phyloP scores from a whole-genome alignment of 1,140 invertebrate species.

The Chrysopa pallens region DNA sequence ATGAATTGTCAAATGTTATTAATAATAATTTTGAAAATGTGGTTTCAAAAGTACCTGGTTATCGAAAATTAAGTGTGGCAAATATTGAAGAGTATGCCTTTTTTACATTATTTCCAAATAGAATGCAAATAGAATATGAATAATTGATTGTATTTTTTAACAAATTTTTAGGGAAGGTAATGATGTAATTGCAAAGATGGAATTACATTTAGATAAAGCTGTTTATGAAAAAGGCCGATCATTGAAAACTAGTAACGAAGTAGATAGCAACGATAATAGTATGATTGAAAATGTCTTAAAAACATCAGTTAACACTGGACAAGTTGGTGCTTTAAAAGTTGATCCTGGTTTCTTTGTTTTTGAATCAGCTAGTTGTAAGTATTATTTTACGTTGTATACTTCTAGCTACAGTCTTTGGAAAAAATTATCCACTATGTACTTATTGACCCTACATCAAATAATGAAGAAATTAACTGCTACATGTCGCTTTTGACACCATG shows the following conservation, averaged over 20 bases:
- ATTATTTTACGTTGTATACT: too few species aligned
- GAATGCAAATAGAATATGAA: not conserved
- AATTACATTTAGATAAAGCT: slow-evolving; percentile 45
- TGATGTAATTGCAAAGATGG: slow-evolving; percentile 43
- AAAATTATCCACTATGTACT: too few species aligned
- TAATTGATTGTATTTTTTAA: not conserved
- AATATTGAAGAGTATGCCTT: slow-evolving; percentile 50
- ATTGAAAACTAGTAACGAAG: slow-evolving; percentile 17
- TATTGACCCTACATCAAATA: too few species aligned
- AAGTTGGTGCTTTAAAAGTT: slow-evolving; percentile 54
- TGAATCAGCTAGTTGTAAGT: slow-evolving; percentile 40
- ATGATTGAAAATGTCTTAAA: slow-evolving; percentile 37
- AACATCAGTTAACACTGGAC: slow-evolving; percentile 48
- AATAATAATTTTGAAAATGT: slow-evolving; percentile 40
- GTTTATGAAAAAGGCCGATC: slow-evolving; percentile 34
- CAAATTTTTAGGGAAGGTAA: slow-evolving; percentile 26
- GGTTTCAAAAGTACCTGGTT: slow-evolving; percentile 48
- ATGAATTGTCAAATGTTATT: slow-evolving; percentile 49
- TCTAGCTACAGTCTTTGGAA: too few species aligned
- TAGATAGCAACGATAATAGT: slow-evolving; percentile 25
- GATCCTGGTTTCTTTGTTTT: slow-evolving; percentile 59
- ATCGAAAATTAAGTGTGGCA: slow-evolving; percentile 44
- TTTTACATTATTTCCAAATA: slow-evolving; percentile 1
- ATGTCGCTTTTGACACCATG: too few species aligned
- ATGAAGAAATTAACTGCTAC: too few species aligned